phyloP scores from a whole-genome alignment of 2,113 vertebrate species.

The Crotalus helleri region DNA sequence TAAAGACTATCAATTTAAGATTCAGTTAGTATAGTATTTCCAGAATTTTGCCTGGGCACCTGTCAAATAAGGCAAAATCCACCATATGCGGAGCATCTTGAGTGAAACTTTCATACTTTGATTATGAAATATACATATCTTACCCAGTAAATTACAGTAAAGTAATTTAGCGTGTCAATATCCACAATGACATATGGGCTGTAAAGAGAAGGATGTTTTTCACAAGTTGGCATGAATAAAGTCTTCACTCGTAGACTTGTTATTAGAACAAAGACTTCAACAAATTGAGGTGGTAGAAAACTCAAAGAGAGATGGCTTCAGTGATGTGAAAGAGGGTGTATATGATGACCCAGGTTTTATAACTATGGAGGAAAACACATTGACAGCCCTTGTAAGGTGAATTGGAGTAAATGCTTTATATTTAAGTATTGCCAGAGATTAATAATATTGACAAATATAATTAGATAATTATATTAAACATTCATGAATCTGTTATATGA shows the following conservation, averaged over 20 bases:
- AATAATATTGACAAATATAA: neutral
- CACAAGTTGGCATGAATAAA: no score
- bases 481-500: neutral
- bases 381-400: no score
- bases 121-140: neutral
- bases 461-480: neutral
- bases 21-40: neutral
- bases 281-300: neutral
- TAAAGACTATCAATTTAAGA: neutral
- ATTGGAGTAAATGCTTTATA: no score
- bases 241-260: neutral
- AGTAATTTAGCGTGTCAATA: neutral
- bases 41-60: neutral
- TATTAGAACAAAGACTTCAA: neutral
- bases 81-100: neutral
- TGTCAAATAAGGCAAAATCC: neutral
- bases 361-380: neutral
- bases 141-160: neutral
- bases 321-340: neutral
- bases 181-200: neutral
- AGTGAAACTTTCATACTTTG: neutral
- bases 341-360: neutral
- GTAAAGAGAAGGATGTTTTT: neutral
- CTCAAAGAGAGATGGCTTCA: neutral
- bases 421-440: neutral